Evolutionary conservation across 2,113 vertebrate species (phyloP).

Genomic region (Sceloporus tristichus): DNA sequence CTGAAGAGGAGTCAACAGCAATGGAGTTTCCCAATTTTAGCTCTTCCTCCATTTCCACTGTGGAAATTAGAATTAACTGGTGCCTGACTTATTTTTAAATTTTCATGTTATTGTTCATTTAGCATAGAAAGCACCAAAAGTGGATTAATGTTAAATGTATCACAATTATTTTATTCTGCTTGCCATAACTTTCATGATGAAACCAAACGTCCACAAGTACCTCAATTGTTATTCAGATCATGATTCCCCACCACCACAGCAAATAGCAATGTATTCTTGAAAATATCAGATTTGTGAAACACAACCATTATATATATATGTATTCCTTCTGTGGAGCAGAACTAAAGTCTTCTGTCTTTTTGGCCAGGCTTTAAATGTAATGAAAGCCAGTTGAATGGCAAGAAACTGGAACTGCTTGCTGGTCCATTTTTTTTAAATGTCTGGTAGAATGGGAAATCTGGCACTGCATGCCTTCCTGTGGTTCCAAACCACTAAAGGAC

Average conservation of each 20-base stretch:
- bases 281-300: conserved; percentile 34
- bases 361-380: conserved; percentile 68
- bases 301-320: conserved; percentile 38
- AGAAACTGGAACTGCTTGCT: conserved; percentile 70
- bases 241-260: neutral
- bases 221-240: neutral
- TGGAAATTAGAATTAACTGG: neutral
- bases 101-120: neutral
- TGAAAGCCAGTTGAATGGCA: conserved; percentile 69
- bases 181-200: neutral
- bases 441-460: conserved; percentile 76
- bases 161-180: neutral
- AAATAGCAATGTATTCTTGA: conserved; percentile 46
- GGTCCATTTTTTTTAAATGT: conserved; percentile 72
- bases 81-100: no score
- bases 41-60: neutral
- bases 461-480: conserved; percentile 67
- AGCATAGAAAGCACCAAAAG: neutral
- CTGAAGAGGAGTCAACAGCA: neutral
- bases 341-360: conserved; percentile 50
- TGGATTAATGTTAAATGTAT: neutral
- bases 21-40: neutral
- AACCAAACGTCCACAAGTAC: neutral
- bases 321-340: conserved; percentile 62
- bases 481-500: conserved; percentile 75